These are phyloP conservation scores for Lates calcarifer DNA, from an alignment of 2,113 vertebrate species.

Conservation along the genomic window DNA sequence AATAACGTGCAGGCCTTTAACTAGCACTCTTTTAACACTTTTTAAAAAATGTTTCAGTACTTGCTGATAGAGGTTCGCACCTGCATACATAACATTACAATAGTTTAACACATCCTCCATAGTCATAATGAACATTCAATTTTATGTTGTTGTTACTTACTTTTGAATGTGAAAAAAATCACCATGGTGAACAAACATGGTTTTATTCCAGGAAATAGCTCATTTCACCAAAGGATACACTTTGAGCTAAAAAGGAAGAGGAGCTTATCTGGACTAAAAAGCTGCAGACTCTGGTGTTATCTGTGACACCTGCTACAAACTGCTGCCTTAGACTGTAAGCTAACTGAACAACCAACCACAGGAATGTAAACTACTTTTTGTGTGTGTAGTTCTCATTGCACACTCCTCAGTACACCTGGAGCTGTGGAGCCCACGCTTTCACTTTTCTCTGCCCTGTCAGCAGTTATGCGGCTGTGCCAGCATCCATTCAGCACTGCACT, in stretches of 20 bases:
- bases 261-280: slow-evolving; percentile 12
- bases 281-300: slow-evolving; percentile 7
- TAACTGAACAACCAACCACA: slow-evolving; percentile 2
- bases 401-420: slow-evolving; percentile 25
- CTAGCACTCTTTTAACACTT: neutral
- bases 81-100: neutral
- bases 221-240: neutral
- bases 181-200: neutral
- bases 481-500: slow-evolving; percentile 34
- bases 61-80: neutral
- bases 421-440: slow-evolving; percentile 17
- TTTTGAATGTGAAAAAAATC: neutral
- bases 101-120: neutral
- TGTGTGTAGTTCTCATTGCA: neutral
- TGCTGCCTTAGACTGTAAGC: neutral
- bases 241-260: neutral
- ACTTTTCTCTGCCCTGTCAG: slow-evolving; percentile 62
- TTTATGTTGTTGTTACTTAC: no score
- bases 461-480: slow-evolving; percentile 38
- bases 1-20: neutral
- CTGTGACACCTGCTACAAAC: slow-evolving; percentile 18
- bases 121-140: neutral
- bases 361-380: neutral
- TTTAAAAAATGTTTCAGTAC: neutral
- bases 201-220: neutral